Percentiles rank a stretch among this genome's conserved stretches.
Evolutionary conservation across 2,113 vertebrate species (phyloP).

Genomic region (Ifrita kowaldi): DNA sequence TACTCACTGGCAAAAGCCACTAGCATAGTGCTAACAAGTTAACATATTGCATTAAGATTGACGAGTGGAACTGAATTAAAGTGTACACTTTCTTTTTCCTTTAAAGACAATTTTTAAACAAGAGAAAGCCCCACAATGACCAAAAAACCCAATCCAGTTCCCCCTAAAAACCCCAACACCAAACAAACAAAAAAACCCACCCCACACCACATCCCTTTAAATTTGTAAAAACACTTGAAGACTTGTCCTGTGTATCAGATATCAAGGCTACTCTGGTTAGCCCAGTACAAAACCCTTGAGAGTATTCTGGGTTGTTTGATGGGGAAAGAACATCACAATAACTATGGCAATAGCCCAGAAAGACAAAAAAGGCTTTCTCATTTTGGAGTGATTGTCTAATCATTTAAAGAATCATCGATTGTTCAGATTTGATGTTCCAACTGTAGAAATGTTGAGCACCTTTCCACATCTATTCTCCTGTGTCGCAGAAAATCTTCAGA

Average conservation of each 20-base stretch:
- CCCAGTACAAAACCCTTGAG: not conserved
- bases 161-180: not conserved
- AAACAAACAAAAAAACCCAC: not conserved
- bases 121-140: not conserved
- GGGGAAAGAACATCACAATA: not conserved
- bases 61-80: not conserved
- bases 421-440: not conserved
- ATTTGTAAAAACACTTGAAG: not conserved
- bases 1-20: not conserved
- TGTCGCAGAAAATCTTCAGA: not conserved
- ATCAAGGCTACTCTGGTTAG: not conserved
- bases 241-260: not conserved
- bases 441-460: not conserved
- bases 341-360: not conserved
- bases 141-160: not conserved
- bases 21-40: not conserved
- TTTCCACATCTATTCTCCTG: not conserved
- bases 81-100: not conserved
- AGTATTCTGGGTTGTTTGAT: not conserved
- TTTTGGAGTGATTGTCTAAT: not conserved
- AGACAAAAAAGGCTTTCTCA: not conserved
- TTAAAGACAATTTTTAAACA: not conserved
- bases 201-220: not conserved
- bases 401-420: not conserved
- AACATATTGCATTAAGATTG: not conserved